These are phyloP conservation scores for Struthidea cinerea DNA, from an alignment of 2,113 vertebrate genomes.

Conservation along the genomic window DNA sequence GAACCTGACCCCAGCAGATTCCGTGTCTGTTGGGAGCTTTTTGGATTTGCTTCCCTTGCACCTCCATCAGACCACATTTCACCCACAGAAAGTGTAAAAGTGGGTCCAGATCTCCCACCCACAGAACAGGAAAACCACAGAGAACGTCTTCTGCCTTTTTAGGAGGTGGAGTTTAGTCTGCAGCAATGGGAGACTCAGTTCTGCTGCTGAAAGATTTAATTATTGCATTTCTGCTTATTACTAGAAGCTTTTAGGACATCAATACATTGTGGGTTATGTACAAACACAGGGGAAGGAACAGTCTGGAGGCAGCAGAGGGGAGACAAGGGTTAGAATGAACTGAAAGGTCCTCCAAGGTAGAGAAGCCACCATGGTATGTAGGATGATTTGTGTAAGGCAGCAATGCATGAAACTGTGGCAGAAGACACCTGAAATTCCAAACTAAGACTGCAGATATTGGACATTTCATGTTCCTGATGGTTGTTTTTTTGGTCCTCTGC, in stretches of 20 bases:
- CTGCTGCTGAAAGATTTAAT: not conserved
- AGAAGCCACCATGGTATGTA: not conserved
- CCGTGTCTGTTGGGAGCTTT: not conserved
- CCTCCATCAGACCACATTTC: not conserved
- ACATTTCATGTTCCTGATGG: not conserved
- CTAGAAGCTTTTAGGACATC: not conserved
- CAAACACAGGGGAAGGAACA: not conserved
- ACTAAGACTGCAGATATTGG: not conserved
- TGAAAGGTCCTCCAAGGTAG: not conserved
- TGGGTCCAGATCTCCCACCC: not conserved
- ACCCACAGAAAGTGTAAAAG: not conserved
- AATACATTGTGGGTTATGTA: not conserved
- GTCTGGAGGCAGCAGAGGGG: not conserved
- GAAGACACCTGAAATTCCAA: not conserved
- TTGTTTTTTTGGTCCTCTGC: not conserved
- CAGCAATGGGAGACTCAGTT: not conserved
- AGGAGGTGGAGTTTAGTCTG: not conserved
- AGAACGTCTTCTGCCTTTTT: not conserved
- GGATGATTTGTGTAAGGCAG: not conserved
- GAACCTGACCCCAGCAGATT: not conserved
- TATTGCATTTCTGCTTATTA: not conserved
- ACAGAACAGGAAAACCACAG: not conserved
- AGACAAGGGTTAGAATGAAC: not conserved
- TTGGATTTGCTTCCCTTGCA: not conserved
- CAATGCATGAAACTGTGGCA: not conserved